Evolutionary conservation across 2,888 invertebrate genomes (phyloP), one percentile per base, ranked within the genome.

Genomic region (Drosophila gaucha): DNA sequence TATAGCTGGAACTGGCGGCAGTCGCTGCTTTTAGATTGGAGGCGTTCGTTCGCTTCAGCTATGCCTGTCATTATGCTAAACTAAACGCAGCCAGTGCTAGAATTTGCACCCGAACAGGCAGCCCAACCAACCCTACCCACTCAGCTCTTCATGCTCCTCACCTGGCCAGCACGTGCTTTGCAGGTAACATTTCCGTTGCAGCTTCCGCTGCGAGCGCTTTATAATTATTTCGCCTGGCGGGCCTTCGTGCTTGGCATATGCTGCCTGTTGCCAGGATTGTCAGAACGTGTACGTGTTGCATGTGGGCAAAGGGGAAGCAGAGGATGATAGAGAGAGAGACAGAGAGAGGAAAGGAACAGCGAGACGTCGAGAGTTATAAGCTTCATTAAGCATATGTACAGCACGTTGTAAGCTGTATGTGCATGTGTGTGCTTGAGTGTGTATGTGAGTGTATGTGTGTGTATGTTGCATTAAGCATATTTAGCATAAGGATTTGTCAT

Each of bases 401-500:
- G 79, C 76, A 87, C 78, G 85, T 75, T 84, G 87, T 84, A 80
- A 83, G 85, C 82, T 52, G 10, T 49, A 9, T 58, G 46, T 55
- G 46, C 20, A 6, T 2, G 12, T 22, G 4, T 41, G 14, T 55
- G 46, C 20, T 5, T 2, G 12, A n/a, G 4, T 41, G 14, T 24
- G 14, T 58, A 20, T 46, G 8, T 24, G n/a, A 52, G 20, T 44
- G 24, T 50, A 10, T 44, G 28, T 64, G 52, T 73, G 54, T 76
- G 47, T 73, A 55, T 56, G 74, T 54, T 79, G 80, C 88, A 89
- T 89, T 90, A 90, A 89, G 84, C 83, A 89, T 90, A 89, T 89
- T 89, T 86, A 89, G 90, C 89, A 87, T 80, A 70, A 86, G 89
- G 90, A 89, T 89, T 88, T 90, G 87, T 88, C 89, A 90, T 90